phyloP scores from a whole-genome alignment of 2,113 vertebrate genomes.

The Semnornis frantzii region DNA sequence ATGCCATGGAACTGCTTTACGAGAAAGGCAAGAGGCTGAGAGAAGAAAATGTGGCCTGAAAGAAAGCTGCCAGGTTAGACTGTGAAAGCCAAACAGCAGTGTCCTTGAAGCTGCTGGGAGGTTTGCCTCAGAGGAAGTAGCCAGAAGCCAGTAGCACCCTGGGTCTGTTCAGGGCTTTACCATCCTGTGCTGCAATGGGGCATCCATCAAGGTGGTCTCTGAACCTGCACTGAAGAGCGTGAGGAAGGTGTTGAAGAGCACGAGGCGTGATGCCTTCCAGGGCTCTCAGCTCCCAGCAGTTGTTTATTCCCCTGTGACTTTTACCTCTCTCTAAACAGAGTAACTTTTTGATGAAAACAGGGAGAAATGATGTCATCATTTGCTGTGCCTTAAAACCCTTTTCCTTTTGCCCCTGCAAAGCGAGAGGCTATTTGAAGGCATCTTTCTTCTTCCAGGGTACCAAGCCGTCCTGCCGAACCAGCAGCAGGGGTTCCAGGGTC shows the following conservation, averaged over 20 bases:
- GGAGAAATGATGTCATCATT: not conserved
- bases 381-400: not conserved
- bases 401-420: not conserved
- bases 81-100: not conserved
- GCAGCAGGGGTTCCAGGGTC: slow-evolving; percentile 82
- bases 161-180: not conserved
- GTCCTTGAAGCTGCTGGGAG: not conserved
- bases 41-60: not conserved
- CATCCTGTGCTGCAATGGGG: not conserved
- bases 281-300: not conserved
- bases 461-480: slow-evolving; percentile 80
- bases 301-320: not conserved
- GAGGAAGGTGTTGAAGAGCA: not conserved
- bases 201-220: not conserved
- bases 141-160: not conserved
- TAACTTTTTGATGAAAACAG: fast-evolving
- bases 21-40: not conserved
- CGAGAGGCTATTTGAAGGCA: not conserved
- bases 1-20: not conserved
- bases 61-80: not conserved
- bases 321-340: not conserved
- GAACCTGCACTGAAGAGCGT: not conserved
- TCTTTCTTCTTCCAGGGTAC: slow-evolving; percentile 79
- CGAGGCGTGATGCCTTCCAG: not conserved
- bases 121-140: not conserved